phyloP scores from a whole-genome alignment of 2,888 invertebrate species.

The Drosophila kokeensis region DNA sequence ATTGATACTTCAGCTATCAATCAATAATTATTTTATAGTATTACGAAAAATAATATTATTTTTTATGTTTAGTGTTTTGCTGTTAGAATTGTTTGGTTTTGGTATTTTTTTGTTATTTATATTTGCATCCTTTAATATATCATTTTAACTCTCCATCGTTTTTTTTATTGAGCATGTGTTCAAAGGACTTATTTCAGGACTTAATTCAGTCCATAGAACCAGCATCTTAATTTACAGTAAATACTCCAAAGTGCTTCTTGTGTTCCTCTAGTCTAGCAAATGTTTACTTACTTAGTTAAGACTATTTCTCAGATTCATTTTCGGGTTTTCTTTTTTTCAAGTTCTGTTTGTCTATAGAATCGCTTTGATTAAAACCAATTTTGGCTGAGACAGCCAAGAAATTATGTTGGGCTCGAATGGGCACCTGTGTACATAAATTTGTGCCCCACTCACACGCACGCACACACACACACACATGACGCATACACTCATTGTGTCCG shows the following conservation, averaged over 20 bases:
- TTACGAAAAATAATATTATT: background rate
- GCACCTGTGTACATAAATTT: conserved; percentile 39
- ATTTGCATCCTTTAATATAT: background rate
- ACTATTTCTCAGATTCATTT: conserved; percentile 1
- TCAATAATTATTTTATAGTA: background rate
- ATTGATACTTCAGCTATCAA: background rate
- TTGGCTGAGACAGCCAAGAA: conserved; percentile 18
- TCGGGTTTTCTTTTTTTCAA: conserved; percentile 6
- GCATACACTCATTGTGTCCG: conserved; percentile 1
- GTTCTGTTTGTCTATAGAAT: conserved; percentile 47
- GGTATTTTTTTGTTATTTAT: background rate
- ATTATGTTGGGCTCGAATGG: conserved; percentile 34
- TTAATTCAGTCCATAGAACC: background rate
- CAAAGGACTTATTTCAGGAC: background rate
- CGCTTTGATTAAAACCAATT: conserved; percentile 52
- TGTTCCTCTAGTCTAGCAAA: background rate
- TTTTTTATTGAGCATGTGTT: background rate
- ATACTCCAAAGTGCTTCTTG: background rate
- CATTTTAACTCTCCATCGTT: background rate
- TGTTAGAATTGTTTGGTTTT: background rate
- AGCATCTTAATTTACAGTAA: background rate
- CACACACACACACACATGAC: conserved; percentile 7
- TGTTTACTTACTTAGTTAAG: conserved; percentile 21
- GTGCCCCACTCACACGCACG: background rate
- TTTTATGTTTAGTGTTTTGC: background rate